Evolutionary conservation across 2,797 vertebrate genomes (phyloP), one percentile per base, ranked within the genome.

Genomic region (Enteromius afrohamiltoni): DNA sequence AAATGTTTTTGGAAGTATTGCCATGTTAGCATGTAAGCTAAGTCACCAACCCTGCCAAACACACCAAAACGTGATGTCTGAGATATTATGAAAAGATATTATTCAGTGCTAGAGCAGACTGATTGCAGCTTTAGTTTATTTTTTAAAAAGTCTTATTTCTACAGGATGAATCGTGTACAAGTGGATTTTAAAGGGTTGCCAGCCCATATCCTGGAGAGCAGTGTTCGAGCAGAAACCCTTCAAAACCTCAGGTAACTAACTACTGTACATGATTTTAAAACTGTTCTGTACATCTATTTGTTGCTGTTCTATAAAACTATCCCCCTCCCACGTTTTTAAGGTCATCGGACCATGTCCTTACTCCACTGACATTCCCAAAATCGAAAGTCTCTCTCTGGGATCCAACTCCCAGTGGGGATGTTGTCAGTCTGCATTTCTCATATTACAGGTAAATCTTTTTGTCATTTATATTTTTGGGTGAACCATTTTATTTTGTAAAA

Each of bases 341-440:
- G 16, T 82, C 45, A 58, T 29, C 86, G 6, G 91, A 92, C 49
- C 93, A 82, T 51, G 69, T 85, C 13, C 70, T 89, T n/a, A 65
- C 83, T 40, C 90, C 95, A 45, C 94, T 98, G 79, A 94, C 92
- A 80, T 99, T 99, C 89, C 97, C 98, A 58, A 94, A 95, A 88
- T 95, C 96, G 47, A 97, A 94, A 89, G 88, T 86, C 49, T 94
- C 95, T 1, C 95, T 99, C 70, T 98, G 98, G 98, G 97, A 99
- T 80, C 88, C 95, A 17, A 87, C 89, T 26, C 94, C 97, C 4
- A 77, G 88, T 31, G 97, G 97, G 80, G 93, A 97, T 81, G 88
- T 89, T 64, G 87, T 94, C 87, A 88, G 83, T 13, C 92, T 97
- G 16, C 96, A 97, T 55, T 83, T 98, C 67, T 91, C 91, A 82